Percentiles rank a stretch among this genome's conserved stretches.
Conservation (phyloP, 1,140 invertebrate species). For the honey bee (Apis mellifera) region DNA sequence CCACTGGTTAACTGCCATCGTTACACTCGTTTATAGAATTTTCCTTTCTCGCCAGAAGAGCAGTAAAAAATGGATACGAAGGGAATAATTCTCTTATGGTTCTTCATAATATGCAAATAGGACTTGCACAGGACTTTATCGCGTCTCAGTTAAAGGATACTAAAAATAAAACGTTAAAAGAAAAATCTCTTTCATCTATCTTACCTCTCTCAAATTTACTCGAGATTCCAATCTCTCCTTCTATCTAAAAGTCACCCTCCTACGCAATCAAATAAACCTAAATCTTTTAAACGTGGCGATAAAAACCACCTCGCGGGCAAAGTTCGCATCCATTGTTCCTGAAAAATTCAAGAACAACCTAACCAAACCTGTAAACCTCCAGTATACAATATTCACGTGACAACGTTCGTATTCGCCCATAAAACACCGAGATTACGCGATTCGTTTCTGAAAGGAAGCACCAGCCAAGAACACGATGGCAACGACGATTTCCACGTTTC, state of each 20-base stretch:
- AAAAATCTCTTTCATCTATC: not conserved
- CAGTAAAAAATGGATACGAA: too few relatives aligned
- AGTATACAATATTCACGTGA: not conserved
- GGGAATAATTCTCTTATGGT: too few relatives aligned
- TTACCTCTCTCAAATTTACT: not conserved
- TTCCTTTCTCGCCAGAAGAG: too few relatives aligned
- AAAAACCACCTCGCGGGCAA: not conserved
- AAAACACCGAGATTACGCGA: constrained; percentile 40
- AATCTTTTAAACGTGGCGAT: not conserved
- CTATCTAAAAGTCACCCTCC: too few relatives aligned
- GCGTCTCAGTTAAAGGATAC: too few relatives aligned
- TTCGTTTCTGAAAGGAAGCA: constrained; percentile 12
- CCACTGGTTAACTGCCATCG: too few relatives aligned
- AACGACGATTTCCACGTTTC: not conserved
- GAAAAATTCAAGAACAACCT: not conserved
- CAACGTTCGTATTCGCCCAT: not conserved
- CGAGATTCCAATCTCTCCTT: not conserved
- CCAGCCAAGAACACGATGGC: not conserved
- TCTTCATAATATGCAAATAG: too few relatives aligned
- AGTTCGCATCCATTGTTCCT: not conserved
- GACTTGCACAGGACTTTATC: too few relatives aligned
- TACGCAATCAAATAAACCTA: too few relatives aligned
- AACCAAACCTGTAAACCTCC: not conserved
- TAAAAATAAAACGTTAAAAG: too few relatives aligned
- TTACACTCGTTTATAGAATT: too few relatives aligned